Evolutionary conservation across 2,113 vertebrate species (phyloP), one percentile per base, ranked within the genome.

Genomic region (Alethe diademata): DNA sequence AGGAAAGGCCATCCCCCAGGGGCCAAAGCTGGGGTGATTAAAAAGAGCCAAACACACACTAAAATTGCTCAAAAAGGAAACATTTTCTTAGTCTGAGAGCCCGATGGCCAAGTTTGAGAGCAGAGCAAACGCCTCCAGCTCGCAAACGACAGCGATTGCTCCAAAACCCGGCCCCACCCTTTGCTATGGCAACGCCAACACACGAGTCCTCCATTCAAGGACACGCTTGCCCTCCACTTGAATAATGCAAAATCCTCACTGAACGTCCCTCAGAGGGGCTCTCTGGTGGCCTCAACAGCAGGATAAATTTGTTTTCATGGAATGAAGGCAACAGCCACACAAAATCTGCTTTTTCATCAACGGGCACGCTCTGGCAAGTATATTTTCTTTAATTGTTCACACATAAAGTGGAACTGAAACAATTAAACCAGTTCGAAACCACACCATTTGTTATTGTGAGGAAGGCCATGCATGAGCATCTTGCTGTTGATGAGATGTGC

Each of bases 391-490:
- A 85, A 45, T 86, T 85, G 60, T 43, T 79, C 58, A 19, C 65
- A 19, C 43, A 57, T 67, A 25, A 94, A 87, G 85, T 93, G 85
- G 93, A 94, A 91, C 84, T 88, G 91, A 94, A 95, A 95, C 48
- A 78, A 78, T 92, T 72, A 75, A 66, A 73, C 8, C 74, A n/a
- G 93, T 61, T 88, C 43, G 67, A 94, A 96, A 89, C 90, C 87
- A 65, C 79, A 72, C 5, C 53, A 19, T 54, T 93, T 93, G 86
- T 87, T 89, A 29, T 62, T 61, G 58, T 23, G 87, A 84, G 74
- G 66, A 76, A 73, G 58, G 40, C 87, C 33, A 4, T 8, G 6
- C 54, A 36, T 11, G 71, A 88, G 74, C 70, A 88, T 65, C 67
- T 79, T 47, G 74, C 79, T 90, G 74, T 38, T 75, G 74, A 54